These are phyloP conservation scores for Cryptotis parvus DNA, from an alignment of 2,113 vertebrate species.

Conservation along the genomic window DNA sequence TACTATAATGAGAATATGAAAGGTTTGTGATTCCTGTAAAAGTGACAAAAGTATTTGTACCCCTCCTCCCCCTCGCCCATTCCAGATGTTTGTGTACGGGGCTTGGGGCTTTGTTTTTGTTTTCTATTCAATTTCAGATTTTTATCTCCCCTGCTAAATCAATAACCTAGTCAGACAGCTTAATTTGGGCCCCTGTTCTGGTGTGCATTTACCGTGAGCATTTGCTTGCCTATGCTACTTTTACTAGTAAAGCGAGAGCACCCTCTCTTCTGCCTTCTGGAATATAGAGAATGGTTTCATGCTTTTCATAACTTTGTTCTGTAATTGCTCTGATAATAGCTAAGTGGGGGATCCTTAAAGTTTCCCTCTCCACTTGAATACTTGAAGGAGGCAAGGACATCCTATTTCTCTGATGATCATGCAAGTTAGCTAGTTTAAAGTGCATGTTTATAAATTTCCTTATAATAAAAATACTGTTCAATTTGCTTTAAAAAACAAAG, in stretches of 20 bases:
- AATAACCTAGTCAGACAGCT: conserved; percentile 63
- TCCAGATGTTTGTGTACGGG: too few relatives aligned
- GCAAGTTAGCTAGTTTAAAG: conserved; percentile 57
- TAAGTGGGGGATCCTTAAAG: conserved; percentile 41
- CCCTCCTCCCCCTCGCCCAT: too few relatives aligned
- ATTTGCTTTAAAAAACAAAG: too few relatives aligned
- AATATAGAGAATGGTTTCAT: conserved; percentile 47
- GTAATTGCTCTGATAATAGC: conserved; percentile 43
- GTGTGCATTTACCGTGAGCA: conserved; percentile 70
- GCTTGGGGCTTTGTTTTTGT: background rate
- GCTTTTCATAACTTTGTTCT: conserved; percentile 33
- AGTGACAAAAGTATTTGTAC: conserved; percentile 80
- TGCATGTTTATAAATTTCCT: conserved; percentile 53
- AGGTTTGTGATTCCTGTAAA: conserved; percentile 84
- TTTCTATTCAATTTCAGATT: conserved; percentile 60
- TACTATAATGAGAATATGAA: conserved; percentile 84
- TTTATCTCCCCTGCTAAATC: conserved; percentile 17
- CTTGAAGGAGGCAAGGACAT: conserved; percentile 27
- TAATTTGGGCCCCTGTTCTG: conserved; percentile 34
- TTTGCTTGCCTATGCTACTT: conserved; percentile 71
- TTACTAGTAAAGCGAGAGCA: conserved; percentile 57
- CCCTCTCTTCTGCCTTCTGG: conserved; percentile 59
- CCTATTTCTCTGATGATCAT: conserved; percentile 49
- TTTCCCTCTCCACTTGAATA: conserved; percentile 51
- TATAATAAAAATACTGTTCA: conserved; percentile 45